These are phyloP conservation scores for Cancer borealis DNA, from an alignment of 2,888 invertebrate species.

Conservation along the genomic window DNA sequence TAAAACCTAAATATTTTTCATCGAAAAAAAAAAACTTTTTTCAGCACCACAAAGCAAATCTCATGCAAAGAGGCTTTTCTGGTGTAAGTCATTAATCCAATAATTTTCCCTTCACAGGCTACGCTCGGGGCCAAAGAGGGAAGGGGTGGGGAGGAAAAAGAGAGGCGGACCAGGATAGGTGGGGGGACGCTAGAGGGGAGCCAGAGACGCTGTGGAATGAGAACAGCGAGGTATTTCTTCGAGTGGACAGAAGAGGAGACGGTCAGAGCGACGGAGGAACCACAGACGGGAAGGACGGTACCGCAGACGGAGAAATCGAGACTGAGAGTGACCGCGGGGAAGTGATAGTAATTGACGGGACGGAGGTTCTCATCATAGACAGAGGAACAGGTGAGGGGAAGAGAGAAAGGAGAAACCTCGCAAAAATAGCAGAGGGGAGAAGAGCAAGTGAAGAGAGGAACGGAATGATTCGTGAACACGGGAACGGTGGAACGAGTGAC, in stretches of 20 bases:
- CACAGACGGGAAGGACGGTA: background rate
- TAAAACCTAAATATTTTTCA: conserved; percentile 18
- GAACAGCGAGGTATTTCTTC: background rate
- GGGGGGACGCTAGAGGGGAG: background rate
- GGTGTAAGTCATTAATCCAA: conserved; percentile 12
- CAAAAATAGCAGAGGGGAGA: conserved; percentile 12
- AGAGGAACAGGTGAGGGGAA: background rate
- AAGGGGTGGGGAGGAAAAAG: background rate
- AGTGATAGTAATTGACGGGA: background rate
- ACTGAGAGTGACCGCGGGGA: background rate
- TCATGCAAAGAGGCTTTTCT: conserved; percentile 30
- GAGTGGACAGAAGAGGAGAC: conserved; percentile 52
- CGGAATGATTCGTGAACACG: background rate
- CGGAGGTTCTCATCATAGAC: conserved; percentile 33
- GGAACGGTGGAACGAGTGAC: background rate
- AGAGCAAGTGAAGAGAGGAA: background rate
- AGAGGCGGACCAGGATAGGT: conserved; percentile 2
- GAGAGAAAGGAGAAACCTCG: background rate
- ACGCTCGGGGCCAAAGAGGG: background rate
- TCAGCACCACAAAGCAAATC: background rate
- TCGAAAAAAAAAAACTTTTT: background rate
- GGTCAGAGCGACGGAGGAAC: conserved; percentile 50
- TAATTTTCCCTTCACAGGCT: conserved; percentile 38
- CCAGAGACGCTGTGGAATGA: conserved; percentile 5
- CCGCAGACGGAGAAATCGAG: background rate